Conservation (phyloP, 2,797 vertebrate species). For the Gobionotothen gibberifrons region DNA sequence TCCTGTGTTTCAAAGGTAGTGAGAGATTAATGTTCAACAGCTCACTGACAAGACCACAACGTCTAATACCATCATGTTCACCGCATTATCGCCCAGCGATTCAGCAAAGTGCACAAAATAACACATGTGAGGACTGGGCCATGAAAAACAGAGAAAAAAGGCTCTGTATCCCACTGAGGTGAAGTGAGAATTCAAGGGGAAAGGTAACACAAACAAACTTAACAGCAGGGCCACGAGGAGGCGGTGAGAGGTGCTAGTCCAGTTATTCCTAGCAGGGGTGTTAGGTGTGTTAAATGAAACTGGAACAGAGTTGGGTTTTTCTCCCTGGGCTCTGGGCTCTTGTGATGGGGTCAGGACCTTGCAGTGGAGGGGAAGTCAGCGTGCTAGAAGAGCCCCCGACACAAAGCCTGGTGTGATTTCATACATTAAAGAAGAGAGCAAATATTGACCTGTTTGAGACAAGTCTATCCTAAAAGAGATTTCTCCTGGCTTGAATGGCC, state of each 20-base stretch:
- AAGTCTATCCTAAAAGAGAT: slow-evolving; percentile 27
- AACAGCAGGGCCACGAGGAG: slow-evolving; percentile 65
- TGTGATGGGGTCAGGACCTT: slow-evolving; percentile 79
- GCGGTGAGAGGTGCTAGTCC: slow-evolving; percentile 70
- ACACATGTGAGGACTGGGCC: slow-evolving; percentile 25
- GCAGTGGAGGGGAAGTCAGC: slow-evolving; percentile 56
- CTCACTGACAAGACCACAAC: slow-evolving; percentile 18
- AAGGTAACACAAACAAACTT: slow-evolving; percentile 76
- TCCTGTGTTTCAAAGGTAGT: slow-evolving; percentile 82
- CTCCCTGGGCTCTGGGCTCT: slow-evolving; percentile 65
- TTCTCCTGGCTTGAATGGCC: slow-evolving; percentile 13
- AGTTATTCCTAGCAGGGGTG: slow-evolving; percentile 78
- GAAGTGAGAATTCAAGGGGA: slow-evolving; percentile 70
- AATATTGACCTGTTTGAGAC: slow-evolving; percentile 54
- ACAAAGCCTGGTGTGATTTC: slow-evolving; percentile 58
- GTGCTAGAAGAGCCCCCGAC: slow-evolving; percentile 47
- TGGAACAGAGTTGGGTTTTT: slow-evolving; percentile 65
- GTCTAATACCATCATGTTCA: slow-evolving; percentile 28
- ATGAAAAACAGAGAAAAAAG: slow-evolving; percentile 25
- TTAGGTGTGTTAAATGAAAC: slow-evolving; percentile 78
- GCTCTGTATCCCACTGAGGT: slow-evolving; percentile 45
- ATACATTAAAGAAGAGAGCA: slow-evolving; percentile 47
- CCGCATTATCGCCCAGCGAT: slow-evolving; percentile 24
- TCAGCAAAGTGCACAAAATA: slow-evolving; percentile 33
- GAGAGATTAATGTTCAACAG: slow-evolving; percentile 26